These are phyloP conservation scores for Microtus montanus DNA, from an alignment of 2,113 vertebrate genomes.

Conservation along the genomic window DNA sequence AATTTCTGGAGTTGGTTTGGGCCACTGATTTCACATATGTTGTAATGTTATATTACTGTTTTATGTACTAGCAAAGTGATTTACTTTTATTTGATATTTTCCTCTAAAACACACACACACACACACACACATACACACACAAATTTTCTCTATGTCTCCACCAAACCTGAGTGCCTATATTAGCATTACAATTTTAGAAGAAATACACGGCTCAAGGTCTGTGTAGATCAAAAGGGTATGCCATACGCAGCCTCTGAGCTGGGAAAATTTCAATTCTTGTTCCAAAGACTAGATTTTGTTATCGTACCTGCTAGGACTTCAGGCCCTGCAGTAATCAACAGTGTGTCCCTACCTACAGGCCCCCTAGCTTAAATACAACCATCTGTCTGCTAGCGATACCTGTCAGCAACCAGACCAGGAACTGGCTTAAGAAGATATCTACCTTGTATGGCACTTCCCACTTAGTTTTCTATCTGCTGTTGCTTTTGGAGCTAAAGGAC, in stretches of 20 bases:
- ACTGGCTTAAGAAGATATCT: neutral
- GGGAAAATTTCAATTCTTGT: neutral
- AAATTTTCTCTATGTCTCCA: neutral
- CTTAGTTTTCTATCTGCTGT: neutral
- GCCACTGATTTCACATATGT: neutral
- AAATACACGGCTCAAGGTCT: neutral
- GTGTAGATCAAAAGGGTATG: neutral
- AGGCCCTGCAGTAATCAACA: accelerated
- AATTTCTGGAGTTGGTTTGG: neutral
- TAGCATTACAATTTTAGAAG: neutral
- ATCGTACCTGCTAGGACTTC: neutral
- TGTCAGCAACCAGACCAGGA: neutral
- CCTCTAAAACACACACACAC: neutral
- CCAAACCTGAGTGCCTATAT: neutral
- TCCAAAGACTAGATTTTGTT: neutral
- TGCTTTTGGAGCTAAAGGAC: neutral
- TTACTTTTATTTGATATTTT: constrained; percentile 20
- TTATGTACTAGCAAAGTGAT: neutral
- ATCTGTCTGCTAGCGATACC: accelerated
- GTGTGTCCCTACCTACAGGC: neutral
- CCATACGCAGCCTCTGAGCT: neutral
- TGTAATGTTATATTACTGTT: neutral
- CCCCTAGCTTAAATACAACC: neutral
- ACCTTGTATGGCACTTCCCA: neutral
- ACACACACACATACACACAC: neutral